Base-by-base conservation (phyloP, 2,113 vertebrate species). In the Potamarius usumacintae region DNA sequence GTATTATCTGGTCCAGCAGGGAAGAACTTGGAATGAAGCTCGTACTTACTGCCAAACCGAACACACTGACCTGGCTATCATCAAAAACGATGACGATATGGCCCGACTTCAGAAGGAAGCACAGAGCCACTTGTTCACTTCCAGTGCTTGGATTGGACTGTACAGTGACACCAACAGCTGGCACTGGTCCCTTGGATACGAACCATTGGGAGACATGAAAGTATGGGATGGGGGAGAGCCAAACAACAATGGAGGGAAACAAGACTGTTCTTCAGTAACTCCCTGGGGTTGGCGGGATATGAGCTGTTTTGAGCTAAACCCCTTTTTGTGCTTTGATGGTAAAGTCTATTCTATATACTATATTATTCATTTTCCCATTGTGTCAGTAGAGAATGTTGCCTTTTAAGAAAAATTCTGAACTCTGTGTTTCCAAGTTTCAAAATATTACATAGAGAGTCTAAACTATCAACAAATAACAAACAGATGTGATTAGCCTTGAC, bases 271-370 rank as follows among this genome's bases (percentile, higher is more conserved):
- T 0, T 0, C 0, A 5, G 18, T 0, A 0, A 2, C 11, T 0
- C 0, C 1, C 14, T 0, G 0, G 76, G 88, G 88, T 34, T 57
- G 42, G 88, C n/a, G 1, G 0, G 0, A 2, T 1, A 2, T 5
- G 27, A 0, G 0, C 0, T 89, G 84, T 27, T 18, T 18, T 5
- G 0, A 0, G 12, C 0, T 1, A 0, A 1, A 2, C 42, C 52
- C 77, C 17, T 77, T 78, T 52, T 8, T 86, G 20, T 86, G 84
- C 53, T 78, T 52, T 0, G 48, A 78, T 14, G 72, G 88, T 86
- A 84, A 89, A 72, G 60, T 55, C 52, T 17, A 63, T 42, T 42
- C 42, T 42, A 42, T 42, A 42, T 42, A 42, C 42, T 15, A 15
- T 65, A 5, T 79, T 50, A 0, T 78, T n/a, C 2, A 7, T 0